Evolutionary conservation across 2,888 invertebrate genomes (phyloP), one percentile per base, ranked within the genome.

Genomic region (Mesochorus sp.): DNA sequence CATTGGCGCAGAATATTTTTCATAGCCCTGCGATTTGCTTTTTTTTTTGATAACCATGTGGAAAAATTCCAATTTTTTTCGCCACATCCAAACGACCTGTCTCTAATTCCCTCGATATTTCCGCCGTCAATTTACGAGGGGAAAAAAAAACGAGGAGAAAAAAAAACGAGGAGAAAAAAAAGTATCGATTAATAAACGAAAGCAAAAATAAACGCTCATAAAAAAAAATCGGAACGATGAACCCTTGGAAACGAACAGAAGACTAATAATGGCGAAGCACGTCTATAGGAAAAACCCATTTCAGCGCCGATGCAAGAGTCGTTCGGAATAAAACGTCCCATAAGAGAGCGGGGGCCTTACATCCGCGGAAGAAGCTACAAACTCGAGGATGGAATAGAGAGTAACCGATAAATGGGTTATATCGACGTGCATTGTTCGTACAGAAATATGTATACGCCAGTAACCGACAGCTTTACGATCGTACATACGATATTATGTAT

Each of bases 401-500:
- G 24, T 19, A 47, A 19, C 42, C 70, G 73, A 78, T 71, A 80
- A 71, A 77, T 55, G 59, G 28, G 66, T 67, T 49, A 70, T 49
- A 73, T 80, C 78, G 79, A 79, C 73, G 75, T 73, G 70, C 79
- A 79, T 80, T 79, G 80, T 79, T 80, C 70, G 57, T 26, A n/a
- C n/a, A n/a, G 39, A 24, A 79, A 76, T 66, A 73, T 34, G 59
- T 31, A 75, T 5, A 53, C 14, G 44, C 37, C 14, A 49, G 17
- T 37, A 14, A 53, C 47, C 47, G 61, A 75, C 68, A 55, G 75
- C 55, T 62, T 44, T 37, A 34, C 67, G 51, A 31, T 26, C 47
- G 8, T 19, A 4, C n/a, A n/a, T n/a, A n/a, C n/a, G n/a, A n/a
- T n/a, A n/a, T n/a, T n/a, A n/a, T n/a, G n/a, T n/a, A n/a, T 12